Base-by-base conservation (phyloP, 2,797 vertebrate species). In the Eospalax fontanierii region DNA sequence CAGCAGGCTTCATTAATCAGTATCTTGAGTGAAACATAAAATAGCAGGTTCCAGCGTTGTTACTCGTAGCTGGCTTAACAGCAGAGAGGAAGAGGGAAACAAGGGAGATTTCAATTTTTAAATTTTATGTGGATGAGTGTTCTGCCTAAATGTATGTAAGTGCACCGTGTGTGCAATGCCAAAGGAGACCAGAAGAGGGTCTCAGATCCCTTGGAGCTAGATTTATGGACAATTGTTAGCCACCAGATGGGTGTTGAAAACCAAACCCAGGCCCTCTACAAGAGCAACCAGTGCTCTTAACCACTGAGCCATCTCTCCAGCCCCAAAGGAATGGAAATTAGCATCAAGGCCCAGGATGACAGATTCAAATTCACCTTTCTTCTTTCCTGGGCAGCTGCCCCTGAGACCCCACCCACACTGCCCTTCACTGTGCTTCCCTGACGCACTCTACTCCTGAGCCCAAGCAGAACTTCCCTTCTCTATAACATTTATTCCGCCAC, bases 1-100 rank as follows among this genome's bases (percentile, higher is more conserved):
- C 82, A 96, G 88, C 90, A 96, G 88, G 92, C 61, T 80, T 95
- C 92, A 94, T 96, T 95, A 95, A 96, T 96, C 96, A 96, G 90
- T 95, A 93, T 95, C 94, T 94, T 70, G 82, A 87, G 80, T 94
- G 82, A 89, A 95, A 97, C 96, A 93, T 90, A 96, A 96, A 95
- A 73, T 88, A 95, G 95, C 91, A 94, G 92, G 94, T 94, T 84
- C 92, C 80, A 86, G 38, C 66, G 38, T 40, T 78, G 85, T 94
- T 80, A 92, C 95, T 92, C 86, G 87, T 81, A 89, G 71, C 81
- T 90, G 18, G 68, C 65, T 93, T 80, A 28, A 11, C 7, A 78
- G 50, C n/a, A 87, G 9, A 63, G 92, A 80, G 63, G 46, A 93
- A 46, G 78, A 19, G 50, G 66, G 46, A 87, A 46, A 46, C 6